Percentiles rank a stretch among this genome's conserved stretches.
Conservation (phyloP, 2,113 vertebrate species). For the Butorides virescens region DNA sequence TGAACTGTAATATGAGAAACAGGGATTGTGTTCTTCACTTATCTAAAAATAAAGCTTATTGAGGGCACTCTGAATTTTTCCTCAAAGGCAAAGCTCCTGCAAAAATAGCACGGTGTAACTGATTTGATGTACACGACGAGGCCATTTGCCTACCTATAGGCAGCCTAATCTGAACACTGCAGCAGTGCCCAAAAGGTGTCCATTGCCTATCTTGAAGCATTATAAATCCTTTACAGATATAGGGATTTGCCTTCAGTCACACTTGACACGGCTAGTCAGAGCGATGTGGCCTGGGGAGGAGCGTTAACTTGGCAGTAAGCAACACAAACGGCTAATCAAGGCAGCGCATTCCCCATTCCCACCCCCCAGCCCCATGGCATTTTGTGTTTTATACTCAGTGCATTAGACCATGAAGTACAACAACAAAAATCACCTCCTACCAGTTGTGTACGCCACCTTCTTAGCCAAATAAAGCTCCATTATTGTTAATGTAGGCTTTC, state of each 20-base stretch:
- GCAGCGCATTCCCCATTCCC: background rate
- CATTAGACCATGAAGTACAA: background rate
- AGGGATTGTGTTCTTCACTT: background rate
- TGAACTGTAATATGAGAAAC: background rate
- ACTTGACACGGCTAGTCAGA: rapidly evolving
- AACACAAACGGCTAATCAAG: background rate
- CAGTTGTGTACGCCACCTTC: background rate
- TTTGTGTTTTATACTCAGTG: background rate
- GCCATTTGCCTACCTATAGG: background rate
- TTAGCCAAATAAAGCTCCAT: background rate
- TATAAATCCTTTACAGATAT: background rate
- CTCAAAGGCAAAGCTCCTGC: background rate
- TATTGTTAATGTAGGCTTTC: background rate
- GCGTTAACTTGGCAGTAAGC: background rate
- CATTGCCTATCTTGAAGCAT: background rate
- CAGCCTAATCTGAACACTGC: background rate
- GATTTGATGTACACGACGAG: background rate
- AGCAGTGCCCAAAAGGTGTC: background rate
- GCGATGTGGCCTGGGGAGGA: background rate
- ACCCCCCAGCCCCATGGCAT: background rate
- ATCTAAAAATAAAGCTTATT: conserved; percentile 21
- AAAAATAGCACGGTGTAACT: background rate
- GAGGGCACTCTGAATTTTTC: background rate
- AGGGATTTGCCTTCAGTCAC: background rate
- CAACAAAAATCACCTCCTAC: background rate